Evolutionary conservation across 1,140 invertebrate species (phyloP).

Genomic region (Scaptomyza montana): DNA sequence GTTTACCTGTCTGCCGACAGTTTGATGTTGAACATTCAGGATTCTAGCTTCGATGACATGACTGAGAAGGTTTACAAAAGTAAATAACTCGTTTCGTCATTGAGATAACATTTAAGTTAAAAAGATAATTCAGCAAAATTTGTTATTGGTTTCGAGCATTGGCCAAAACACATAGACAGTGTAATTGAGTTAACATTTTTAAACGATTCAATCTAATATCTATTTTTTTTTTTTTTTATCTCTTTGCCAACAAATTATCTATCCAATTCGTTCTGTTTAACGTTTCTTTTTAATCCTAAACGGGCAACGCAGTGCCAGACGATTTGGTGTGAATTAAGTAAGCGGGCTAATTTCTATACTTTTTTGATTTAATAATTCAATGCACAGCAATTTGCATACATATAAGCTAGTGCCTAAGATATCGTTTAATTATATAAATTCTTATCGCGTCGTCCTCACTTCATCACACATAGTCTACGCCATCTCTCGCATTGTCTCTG

Average conservation of each 20-base stretch:
- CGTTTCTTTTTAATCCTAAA: slow-evolving; percentile 40
- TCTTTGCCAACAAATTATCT: slow-evolving; percentile 32
- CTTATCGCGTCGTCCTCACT: slow-evolving; percentile 39
- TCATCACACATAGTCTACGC: slow-evolving; percentile 29
- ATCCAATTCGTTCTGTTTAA: slow-evolving; percentile 49
- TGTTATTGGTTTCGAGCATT: slow-evolving; percentile 65
- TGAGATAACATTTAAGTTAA: slow-evolving; percentile 75
- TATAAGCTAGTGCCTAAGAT: slow-evolving; percentile 74
- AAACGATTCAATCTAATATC: slow-evolving; percentile 55
- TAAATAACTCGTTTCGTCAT: slow-evolving; percentile 85
- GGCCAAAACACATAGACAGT: slow-evolving; percentile 63
- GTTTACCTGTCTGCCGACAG: slow-evolving; percentile 96
- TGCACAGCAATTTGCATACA: slow-evolving; percentile 36
- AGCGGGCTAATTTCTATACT: slow-evolving; percentile 38
- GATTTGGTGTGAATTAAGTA: slow-evolving; percentile 76
- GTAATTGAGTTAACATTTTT: slow-evolving; percentile 53
- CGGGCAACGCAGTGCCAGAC: slow-evolving; percentile 54
- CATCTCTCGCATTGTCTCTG: neutral
- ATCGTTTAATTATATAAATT: slow-evolving; percentile 63
- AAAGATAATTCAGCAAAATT: slow-evolving; percentile 7
- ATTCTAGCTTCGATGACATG: slow-evolving; percentile 95
- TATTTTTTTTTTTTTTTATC: slow-evolving; percentile 38
- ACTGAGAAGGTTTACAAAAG: slow-evolving; percentile 92
- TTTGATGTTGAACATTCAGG: slow-evolving; percentile 98
- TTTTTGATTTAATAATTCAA: slow-evolving; percentile 35